These are phyloP conservation scores for Stenopsyche tienmushanensis DNA, from an alignment of 1,140 invertebrate species.

Conservation along the genomic window DNA sequence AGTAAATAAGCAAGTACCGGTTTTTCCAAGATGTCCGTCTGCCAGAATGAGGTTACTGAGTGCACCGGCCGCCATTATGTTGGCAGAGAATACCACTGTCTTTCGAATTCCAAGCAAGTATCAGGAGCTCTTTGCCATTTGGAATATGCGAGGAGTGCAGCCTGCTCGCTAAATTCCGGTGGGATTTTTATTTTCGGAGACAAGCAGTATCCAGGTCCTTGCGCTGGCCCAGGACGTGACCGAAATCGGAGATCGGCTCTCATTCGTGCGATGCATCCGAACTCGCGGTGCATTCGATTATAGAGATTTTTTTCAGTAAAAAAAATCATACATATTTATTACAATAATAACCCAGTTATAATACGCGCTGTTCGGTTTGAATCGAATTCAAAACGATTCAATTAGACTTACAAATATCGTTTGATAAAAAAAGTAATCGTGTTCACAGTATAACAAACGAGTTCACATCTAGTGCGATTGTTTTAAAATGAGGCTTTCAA, in stretches of 20 bases:
- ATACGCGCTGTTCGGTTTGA: not conserved
- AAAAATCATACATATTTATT: not conserved
- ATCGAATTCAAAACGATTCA: no score
- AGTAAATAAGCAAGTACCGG: constrained; percentile 25
- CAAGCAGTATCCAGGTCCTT: no score
- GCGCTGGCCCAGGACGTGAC: not conserved
- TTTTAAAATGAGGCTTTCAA: constrained; percentile 20
- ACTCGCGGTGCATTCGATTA: not conserved
- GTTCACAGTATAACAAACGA: no score
- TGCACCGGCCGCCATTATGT: constrained; percentile 18
- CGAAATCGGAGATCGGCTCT: not conserved
- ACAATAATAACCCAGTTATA: not conserved
- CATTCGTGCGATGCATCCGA: not conserved
- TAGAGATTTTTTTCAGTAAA: not conserved
- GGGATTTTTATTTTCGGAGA: not conserved
- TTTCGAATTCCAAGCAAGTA: constrained; percentile 30
- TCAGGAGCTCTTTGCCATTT: not conserved
- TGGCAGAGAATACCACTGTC: constrained; percentile 16
- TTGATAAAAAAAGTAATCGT: no score
- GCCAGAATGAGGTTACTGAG: constrained; percentile 34
- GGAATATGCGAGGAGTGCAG: not conserved
- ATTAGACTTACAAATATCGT: no score
- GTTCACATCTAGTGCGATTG: not conserved
- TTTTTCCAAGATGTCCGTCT: constrained; percentile 30
- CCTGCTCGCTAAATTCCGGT: no score